These are phyloP conservation scores for Hartigia nigra DNA, from an alignment of 2,888 invertebrate genomes.

Conservation along the genomic window DNA sequence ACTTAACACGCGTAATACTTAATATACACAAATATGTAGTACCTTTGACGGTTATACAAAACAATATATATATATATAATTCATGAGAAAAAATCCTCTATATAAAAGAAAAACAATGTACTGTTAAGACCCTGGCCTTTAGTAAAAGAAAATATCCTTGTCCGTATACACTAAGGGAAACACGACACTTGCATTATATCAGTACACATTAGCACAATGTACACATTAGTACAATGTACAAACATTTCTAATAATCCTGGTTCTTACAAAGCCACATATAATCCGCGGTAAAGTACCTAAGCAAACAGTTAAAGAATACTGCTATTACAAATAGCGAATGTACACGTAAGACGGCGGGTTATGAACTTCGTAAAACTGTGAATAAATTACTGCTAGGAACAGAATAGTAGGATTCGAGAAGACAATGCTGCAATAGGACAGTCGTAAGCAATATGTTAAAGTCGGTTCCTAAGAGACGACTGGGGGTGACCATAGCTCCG, in stretches of 20 bases:
- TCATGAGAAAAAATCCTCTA: background rate
- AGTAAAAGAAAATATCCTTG: background rate
- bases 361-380: background rate
- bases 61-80: too few relatives aligned
- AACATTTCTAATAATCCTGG: background rate
- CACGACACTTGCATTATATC: background rate
- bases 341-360: background rate
- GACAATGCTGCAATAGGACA: background rate
- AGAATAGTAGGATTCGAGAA: background rate
- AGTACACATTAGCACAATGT: background rate
- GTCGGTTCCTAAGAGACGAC: constrained; percentile 14
- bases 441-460: constrained; percentile 28
- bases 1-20: background rate
- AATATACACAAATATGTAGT: background rate
- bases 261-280: background rate
- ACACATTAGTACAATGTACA: background rate
- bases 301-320: background rate
- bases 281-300: background rate
- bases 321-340: background rate
- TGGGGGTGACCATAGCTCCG: constrained; percentile 15
- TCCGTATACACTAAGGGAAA: background rate
- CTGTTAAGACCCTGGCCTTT: background rate
- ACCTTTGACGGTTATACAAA: background rate
- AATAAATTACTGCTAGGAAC: background rate
- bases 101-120: background rate